Base-by-base conservation (phyloP, 2,113 vertebrate genomes). In the Actenoides hombroni region DNA sequence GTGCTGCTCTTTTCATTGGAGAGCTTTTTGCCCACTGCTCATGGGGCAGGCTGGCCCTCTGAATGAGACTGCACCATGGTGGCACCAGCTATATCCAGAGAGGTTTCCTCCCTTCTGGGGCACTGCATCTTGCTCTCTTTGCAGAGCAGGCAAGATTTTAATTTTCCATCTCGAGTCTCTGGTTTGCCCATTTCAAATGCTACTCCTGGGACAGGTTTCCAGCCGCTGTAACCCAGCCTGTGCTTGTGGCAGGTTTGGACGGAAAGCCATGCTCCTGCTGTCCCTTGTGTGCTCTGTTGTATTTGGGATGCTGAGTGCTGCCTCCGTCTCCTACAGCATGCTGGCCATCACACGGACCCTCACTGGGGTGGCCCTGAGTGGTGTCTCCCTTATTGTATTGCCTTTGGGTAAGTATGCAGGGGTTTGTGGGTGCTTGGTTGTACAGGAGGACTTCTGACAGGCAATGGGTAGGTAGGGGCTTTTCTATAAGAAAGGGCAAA, bases 251-350 rank as follows among this genome's bases (percentile, higher is more conserved):
- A 97, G 96, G 94, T 96, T 96, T 0, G 95, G 96, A 46, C 16
- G 88, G 23, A 97, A 96, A 77, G 9, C 57, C 18, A 93, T 96
- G 90, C 94, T 97, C 6, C 88, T 90, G 63, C 57, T 96, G 65
- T 92, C 92, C 0, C 92, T 97, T 2, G 11, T 64, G 48, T 83
- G 35, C 67, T 90, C 96, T 0, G 1, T 80, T 20, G 0, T 4
- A 1, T 88, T 90, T 0, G 96, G 96, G 75, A 95, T 94, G 96
- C 88, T 93, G 75, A 97, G 96, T 0, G 98, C 98, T 0, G 96
- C 98, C 95, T 98, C 98, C 0, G 18, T 95, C 86, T 98, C 97
- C 96, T 99, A 98, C 44, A 33, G 83, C 59, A 98, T 99, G 98
- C 98, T 99, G 42, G 97, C 94, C 11, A 8, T 98, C 84, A 97